Conservation (phyloP, 2,113 vertebrate species). For the Cinclus cinclus region DNA sequence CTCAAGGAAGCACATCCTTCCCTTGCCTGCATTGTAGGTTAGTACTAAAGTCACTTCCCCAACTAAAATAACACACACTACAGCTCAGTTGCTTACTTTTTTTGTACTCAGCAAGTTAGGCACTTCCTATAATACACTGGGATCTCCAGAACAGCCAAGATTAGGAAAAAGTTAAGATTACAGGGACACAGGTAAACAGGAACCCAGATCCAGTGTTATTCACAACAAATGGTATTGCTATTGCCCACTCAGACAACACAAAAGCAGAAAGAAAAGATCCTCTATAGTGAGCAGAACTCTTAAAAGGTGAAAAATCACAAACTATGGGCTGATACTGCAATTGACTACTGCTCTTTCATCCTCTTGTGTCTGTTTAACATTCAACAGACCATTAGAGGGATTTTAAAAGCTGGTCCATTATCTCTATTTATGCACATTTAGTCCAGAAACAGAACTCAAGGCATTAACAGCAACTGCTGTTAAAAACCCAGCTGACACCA, state of each 20-base stretch:
- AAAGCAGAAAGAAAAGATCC: neutral
- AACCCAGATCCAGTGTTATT: neutral
- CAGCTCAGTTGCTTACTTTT: neutral
- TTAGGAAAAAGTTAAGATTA: neutral
- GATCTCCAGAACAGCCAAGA: neutral
- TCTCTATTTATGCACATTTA: neutral
- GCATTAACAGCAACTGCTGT: neutral
- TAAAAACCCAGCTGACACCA: neutral
- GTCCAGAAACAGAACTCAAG: neutral
- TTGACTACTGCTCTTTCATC: neutral
- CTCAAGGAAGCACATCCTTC: neutral
- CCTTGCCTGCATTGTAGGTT: neutral
- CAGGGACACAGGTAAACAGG: neutral
- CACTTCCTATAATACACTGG: neutral
- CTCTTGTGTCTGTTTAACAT: neutral
- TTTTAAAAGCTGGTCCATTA: neutral
- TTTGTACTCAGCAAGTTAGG: neutral
- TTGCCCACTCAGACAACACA: neutral
- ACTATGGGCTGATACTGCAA: neutral
- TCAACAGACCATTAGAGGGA: neutral
- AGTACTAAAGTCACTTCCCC: neutral
- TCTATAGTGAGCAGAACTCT: neutral
- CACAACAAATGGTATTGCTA: neutral
- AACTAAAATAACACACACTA: neutral
- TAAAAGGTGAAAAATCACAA: neutral